These are phyloP conservation scores for Aquatica leii DNA, from an alignment of 2,888 invertebrate genomes.

Conservation along the genomic window DNA sequence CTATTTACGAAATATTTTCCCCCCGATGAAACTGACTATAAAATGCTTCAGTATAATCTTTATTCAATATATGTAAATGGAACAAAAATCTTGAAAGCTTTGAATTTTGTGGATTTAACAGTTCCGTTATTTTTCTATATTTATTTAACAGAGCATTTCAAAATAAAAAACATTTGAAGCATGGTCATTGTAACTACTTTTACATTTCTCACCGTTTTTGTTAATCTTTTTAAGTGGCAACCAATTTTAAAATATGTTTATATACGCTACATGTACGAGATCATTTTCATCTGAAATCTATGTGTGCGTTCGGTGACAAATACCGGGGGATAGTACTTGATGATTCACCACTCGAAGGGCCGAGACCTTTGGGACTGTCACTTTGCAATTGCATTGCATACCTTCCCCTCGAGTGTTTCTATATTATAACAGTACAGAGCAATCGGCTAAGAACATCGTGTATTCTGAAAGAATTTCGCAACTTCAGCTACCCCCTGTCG, in stretches of 20 bases:
- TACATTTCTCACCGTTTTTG: too few species aligned
- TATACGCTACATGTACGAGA: neutral
- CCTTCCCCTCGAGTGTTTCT: constrained; percentile 28
- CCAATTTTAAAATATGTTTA: too few species aligned
- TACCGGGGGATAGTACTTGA: constrained; percentile 35
- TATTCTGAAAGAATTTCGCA: constrained; percentile 41
- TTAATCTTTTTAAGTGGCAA: too few species aligned
- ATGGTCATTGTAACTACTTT: neutral
- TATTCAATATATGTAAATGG: constrained; percentile 28
- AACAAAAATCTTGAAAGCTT: constrained; percentile 14
- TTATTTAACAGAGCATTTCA: neutral
- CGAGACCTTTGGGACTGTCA: constrained; percentile 42
- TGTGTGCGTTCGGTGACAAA: constrained; percentile 35
- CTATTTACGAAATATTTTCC: constrained; percentile 47
- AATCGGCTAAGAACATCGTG: constrained; percentile 33
- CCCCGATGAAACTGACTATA: constrained; percentile 49
- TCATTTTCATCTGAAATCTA: constrained; percentile 33
- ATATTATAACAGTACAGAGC: constrained; percentile 27
- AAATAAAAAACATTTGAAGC: neutral
- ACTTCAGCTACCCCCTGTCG: constrained; percentile 35
- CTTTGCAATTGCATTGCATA: constrained; percentile 36
- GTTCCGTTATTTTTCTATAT: neutral
- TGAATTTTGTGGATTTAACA: neutral
- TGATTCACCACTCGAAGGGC: constrained; percentile 42
- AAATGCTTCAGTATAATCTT: constrained; percentile 26